Percentiles rank a stretch among this genome's conserved stretches.
Conservation (phyloP, 2,888 invertebrate genomes). For the Drosophila nr. perissopoda region DNA sequence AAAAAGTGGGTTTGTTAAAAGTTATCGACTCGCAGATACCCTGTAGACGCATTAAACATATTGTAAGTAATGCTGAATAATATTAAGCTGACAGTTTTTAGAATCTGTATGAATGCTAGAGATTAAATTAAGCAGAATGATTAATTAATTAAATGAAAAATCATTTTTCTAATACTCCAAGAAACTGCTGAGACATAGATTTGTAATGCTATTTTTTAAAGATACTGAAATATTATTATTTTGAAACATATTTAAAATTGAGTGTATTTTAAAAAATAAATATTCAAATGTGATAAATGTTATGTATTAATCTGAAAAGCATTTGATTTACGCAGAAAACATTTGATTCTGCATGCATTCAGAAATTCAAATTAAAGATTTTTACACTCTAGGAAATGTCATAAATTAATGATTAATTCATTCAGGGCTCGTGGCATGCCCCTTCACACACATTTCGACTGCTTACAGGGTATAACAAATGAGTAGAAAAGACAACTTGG, state of each 20-base stretch:
- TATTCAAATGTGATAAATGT: rapidly evolving
- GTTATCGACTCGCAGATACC: not conserved
- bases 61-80: not conserved
- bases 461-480: conserved; percentile 24
- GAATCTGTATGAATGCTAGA: not conserved
- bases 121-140: rapidly evolving
- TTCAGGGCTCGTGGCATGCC: not conserved
- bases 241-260: no score
- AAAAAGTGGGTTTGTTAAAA: no score
- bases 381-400: no score
- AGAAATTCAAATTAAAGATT: not conserved
- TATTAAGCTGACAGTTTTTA: not conserved
- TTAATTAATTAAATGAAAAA: not conserved
- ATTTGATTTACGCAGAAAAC: not conserved
- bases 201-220: not conserved
- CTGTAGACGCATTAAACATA: not conserved
- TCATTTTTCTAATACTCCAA: not conserved
- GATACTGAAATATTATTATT: not conserved
- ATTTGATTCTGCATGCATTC: rapidly evolving
- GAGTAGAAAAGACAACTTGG: conserved; percentile 31
- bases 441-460: not conserved
- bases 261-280: not conserved
- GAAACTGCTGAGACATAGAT: not conserved
- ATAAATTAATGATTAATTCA: not conserved
- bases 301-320: not conserved